Conservation (phyloP, 1,140 invertebrate genomes). For the Anoplophora glabripennis region DNA sequence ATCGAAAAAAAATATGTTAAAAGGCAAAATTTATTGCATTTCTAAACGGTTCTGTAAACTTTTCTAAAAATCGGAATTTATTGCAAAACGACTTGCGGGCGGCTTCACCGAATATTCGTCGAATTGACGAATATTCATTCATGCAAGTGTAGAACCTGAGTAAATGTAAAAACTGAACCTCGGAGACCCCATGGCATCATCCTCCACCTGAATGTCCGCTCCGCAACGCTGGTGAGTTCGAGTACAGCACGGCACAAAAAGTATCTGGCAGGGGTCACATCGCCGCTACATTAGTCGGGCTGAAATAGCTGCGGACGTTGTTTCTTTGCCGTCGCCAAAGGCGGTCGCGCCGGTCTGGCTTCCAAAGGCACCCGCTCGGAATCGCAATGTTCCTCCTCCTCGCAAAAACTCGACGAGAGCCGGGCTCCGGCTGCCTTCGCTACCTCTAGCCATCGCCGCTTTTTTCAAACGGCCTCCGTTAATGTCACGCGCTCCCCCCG, state of each 20-base stretch:
- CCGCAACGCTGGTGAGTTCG: constrained; percentile 9
- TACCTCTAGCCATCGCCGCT: constrained; percentile 14
- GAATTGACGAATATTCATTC: too few species aligned
- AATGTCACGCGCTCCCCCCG: too few species aligned
- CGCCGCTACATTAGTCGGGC: constrained; percentile 30
- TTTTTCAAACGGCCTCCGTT: not conserved
- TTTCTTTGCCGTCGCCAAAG: constrained; percentile 36
- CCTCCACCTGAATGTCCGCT: constrained; percentile 9
- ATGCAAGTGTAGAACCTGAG: too few species aligned
- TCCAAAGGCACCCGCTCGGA: constrained; percentile 30
- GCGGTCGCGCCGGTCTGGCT: constrained; percentile 35
- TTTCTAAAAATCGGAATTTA: too few species aligned
- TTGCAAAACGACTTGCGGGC: too few species aligned
- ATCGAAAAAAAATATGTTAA: too few species aligned
- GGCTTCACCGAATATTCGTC: too few species aligned
- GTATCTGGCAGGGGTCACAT: constrained; percentile 36
- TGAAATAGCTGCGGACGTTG: constrained; percentile 36
- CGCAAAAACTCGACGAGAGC: constrained; percentile 33
- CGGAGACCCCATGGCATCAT: too few species aligned
- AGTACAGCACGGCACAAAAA: constrained; percentile 29
- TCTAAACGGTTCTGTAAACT: too few species aligned
- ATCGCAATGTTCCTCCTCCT: constrained; percentile 24
- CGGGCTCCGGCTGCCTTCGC: constrained; percentile 9
- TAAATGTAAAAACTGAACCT: too few species aligned
- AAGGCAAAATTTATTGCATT: too few species aligned